Evolutionary conservation across 1,140 invertebrate species (phyloP), one percentile per base, ranked within the genome.

Genomic region (Leucophenga varia): DNA sequence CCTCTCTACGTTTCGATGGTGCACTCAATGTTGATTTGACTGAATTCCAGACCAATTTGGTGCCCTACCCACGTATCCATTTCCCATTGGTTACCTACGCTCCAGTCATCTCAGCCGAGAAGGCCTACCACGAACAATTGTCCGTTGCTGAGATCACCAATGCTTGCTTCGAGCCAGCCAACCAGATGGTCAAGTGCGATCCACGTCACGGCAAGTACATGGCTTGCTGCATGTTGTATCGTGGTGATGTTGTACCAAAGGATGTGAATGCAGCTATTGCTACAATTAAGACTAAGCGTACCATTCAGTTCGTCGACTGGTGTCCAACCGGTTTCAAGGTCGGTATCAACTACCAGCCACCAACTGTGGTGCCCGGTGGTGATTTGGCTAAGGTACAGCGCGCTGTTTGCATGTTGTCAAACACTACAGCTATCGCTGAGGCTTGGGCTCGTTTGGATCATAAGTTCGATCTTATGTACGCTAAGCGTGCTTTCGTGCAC

Each of bases 151-250:
- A 93, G 73, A 92, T 93, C 64, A 93, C 91, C 64, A 91, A 87
- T 74, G 86, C 88, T n/a, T 91, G 89, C 76, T 93, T 93, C 76
- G 90, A 93, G 75, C 87, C 89, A 28, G 84, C 86, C 60, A 93
- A 91, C 79, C 90, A 93, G 80, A 92, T 93, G 91, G 90, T 93
- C n/a, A 93, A 93, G 76, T 93, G 90, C 75, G 89, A 93, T 73
- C 90, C 91, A 8, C 82, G 89, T 58, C 86, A 90, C 74, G 91
- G 90, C 52, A 93, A 93, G 71, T 93, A 91, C 81, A 92, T 93
- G 90, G 89, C 89, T 16, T 90, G 90, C 79, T 85, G 87, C 80
- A 86, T 90, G 81, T 73, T 90, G 70, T 89, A 89, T 78, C 79
- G 86, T 54, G 86, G 86, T 52, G 86, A 88, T 71, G 85, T 89